Conservation (phyloP, 2,888 invertebrate species). For the Hemaris fuciformis region DNA sequence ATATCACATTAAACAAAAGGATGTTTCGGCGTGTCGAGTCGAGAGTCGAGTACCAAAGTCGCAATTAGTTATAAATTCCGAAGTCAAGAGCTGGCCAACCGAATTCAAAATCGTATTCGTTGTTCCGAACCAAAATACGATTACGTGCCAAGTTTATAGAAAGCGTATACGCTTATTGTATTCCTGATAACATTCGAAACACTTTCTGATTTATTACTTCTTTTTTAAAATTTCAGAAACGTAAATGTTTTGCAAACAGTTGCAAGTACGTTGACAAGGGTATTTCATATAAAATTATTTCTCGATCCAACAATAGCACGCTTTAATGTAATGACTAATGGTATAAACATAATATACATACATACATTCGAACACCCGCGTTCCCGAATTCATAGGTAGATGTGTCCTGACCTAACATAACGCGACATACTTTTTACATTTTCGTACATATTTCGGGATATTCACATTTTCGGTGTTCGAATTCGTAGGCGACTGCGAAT, state of each 20-base stretch:
- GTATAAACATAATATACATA: too few species aligned
- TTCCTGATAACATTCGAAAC: not conserved
- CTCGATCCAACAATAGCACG: too few species aligned
- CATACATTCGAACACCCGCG: too few species aligned
- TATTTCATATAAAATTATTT: too few species aligned
- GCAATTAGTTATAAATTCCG: not conserved
- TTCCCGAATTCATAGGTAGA: too few species aligned
- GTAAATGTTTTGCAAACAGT: not conserved
- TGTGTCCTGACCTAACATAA: too few species aligned
- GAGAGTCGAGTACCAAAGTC: not conserved
- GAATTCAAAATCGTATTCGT: not conserved
- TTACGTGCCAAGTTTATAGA: slow-evolving; percentile 6
- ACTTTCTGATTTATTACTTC: not conserved
- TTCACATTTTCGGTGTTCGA: too few species aligned
- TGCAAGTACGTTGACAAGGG: not conserved
- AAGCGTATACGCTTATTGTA: not conserved
- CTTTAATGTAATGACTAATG: too few species aligned
- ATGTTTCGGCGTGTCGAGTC: not conserved
- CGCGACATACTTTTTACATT: too few species aligned
- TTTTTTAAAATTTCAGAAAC: not conserved
- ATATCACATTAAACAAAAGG: not conserved
- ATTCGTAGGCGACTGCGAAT: too few species aligned
- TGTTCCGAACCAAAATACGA: not conserved
- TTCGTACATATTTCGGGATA: too few species aligned
- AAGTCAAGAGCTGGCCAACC: not conserved